Evolutionary conservation across 2,888 invertebrate genomes (phyloP).

Genomic region (Spialia ferax): DNA sequence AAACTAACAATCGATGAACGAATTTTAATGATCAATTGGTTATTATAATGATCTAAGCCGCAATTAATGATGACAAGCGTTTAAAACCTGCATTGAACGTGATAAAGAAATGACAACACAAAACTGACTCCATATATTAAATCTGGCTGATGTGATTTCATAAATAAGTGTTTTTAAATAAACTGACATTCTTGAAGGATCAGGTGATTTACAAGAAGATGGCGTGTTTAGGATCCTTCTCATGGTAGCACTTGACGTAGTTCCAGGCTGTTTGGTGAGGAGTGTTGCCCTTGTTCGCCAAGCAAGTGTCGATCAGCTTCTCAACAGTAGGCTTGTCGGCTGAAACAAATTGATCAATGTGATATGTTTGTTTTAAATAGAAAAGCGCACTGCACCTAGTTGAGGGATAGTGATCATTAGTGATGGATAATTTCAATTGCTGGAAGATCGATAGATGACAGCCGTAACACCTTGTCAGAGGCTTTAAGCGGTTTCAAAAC

Average conservation of each 20-base stretch:
- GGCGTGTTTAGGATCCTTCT: constrained; percentile 83
- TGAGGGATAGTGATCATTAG: too few relatives aligned
- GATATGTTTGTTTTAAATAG: too few relatives aligned
- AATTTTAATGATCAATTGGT: not conserved
- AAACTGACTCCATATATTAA: not conserved
- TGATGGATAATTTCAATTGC: too few relatives aligned
- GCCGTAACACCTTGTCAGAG: too few relatives aligned
- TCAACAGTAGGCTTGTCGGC: constrained; percentile 79
- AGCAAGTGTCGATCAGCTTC: constrained; percentile 77
- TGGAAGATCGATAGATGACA: too few relatives aligned
- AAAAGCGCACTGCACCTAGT: too few relatives aligned
- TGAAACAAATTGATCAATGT: constrained; percentile 46
- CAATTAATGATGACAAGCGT: not conserved
- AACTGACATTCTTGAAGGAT: not conserved
- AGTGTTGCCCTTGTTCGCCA: constrained; percentile 78
- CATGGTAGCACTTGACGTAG: constrained; percentile 83
- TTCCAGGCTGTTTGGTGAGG: constrained; percentile 84
- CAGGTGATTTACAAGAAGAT: constrained; percentile 68
- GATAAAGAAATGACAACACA: not conserved
- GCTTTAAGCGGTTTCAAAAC: too few relatives aligned
- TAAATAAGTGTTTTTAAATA: too few relatives aligned
- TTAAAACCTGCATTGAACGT: not conserved
- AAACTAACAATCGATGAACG: constrained; percentile 3
- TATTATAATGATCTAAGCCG: not conserved
- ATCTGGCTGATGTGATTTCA: too few relatives aligned